Base-by-base conservation (phyloP, 2,797 vertebrate species). In the Perodicticus potto region DNA sequence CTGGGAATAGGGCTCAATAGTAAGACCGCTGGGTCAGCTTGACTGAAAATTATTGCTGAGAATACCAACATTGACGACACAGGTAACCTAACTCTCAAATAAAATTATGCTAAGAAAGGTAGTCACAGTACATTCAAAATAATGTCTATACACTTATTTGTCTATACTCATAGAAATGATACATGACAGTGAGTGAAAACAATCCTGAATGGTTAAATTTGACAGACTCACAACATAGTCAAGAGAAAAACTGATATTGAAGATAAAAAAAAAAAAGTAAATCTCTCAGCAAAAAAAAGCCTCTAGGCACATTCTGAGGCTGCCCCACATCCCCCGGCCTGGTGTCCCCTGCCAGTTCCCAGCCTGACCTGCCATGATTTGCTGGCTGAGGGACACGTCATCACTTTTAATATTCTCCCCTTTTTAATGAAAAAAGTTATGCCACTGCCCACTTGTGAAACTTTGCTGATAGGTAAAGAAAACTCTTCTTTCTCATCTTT, bases 201-300 rank as follows among this genome's bases (percentile, higher is more conserved):
- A 49, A 49, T 49, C 49, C 49, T 49, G 14, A 49, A 49, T 49
- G 13, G 3, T 49, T 49, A 49, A 49, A 49, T 49, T 49, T 49
- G 14, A 49, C 49, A 49, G 49, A 49, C 14, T 49, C 49, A 49
- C 49, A 49, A 49, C 49, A 49, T 3, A 49, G 14, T 49, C 3
- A 14, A 49, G 13, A 49, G 49, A 49, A 49, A 49, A 49, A 49
- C 49, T 49, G 49, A 49, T 16, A 49, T 97, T 97, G 97, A 89
- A 95, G 97, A 97, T 96, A 97, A 97, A 97, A 89, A 95, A 97
- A 97, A 95, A 97, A 89, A 95, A 97, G 97, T 96, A 97, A 98
- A 97, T 97, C 95, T 97, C 94, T 95, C 95, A 96, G 94, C 96
- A n/a, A 93, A 53, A 94, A 97, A 97, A 97, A 97, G 65, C 63